A percentile compares a stretch with the other conserved stretches of the same genome.
Evolutionary conservation across 1,140 invertebrate genomes (phyloP).

Genomic region (Globodera ellingtonae): DNA sequence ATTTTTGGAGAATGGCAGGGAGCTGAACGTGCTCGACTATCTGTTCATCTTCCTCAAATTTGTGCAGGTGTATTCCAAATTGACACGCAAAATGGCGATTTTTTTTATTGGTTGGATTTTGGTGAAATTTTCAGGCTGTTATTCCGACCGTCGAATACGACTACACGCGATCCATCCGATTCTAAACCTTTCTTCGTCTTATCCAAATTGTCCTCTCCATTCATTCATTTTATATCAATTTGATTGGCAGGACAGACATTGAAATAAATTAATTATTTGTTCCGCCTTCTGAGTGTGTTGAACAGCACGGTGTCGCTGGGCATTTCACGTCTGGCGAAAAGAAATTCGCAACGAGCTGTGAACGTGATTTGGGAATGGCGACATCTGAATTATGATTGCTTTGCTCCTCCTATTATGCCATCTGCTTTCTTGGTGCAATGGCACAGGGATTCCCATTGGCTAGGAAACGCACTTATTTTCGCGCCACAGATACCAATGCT

Average conservation of each 20-base stretch:
- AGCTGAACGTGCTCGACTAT: conserved; percentile 88
- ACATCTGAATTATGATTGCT: conserved; percentile 44
- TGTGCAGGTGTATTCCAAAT: conserved; percentile 70
- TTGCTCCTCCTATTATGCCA: conserved; percentile 16
- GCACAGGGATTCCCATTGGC: too few relatives aligned
- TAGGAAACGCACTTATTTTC: conserved; percentile 45
- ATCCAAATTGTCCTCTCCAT: too few relatives aligned
- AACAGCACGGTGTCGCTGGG: conserved; percentile 53
- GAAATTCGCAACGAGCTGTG: conserved; percentile 58
- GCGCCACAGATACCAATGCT: conserved; percentile 58
- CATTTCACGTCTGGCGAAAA: conserved; percentile 48
- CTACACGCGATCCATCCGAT: conserved; percentile 93
- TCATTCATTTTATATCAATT: too few relatives aligned
- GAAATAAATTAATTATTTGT: conserved; percentile 7
- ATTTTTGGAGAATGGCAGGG: conserved; percentile 86
- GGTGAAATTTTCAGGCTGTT: conserved; percentile 75
- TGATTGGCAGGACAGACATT: too few relatives aligned
- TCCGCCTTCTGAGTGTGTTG: conserved; percentile 7
- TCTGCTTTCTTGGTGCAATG: too few relatives aligned
- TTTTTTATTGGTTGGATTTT: conserved; percentile 2
- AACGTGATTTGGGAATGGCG: conserved; percentile 57
- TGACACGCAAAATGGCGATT: neutral
- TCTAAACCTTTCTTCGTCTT: conserved; percentile 67
- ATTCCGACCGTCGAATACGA: conserved; percentile 99
- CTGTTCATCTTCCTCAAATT: conserved; percentile 99